These are phyloP conservation scores for Laodelphax striatellus DNA, from an alignment of 1,140 invertebrate genomes.

Conservation along the genomic window DNA sequence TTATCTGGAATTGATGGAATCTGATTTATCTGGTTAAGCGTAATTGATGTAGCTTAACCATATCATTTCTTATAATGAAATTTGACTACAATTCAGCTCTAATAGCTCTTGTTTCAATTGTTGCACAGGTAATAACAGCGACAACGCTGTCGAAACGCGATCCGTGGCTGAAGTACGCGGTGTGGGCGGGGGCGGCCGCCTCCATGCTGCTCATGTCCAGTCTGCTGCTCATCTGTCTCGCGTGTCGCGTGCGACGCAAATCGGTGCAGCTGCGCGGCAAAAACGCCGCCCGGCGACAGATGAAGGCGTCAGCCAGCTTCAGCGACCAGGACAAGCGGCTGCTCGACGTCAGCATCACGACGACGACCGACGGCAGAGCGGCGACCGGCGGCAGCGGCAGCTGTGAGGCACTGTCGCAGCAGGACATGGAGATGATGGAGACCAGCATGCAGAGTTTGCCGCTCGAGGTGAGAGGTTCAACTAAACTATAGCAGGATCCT, in stretches of 20 bases:
- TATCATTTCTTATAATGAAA: too few relatives aligned
- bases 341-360: slow-evolving; percentile 63
- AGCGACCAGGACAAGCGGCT: slow-evolving; percentile 75
- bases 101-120: too few relatives aligned
- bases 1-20: neutral
- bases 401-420: slow-evolving; percentile 34
- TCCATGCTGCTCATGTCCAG: neutral
- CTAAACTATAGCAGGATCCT: too few relatives aligned
- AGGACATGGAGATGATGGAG: slow-evolving; percentile 33
- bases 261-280: slow-evolving; percentile 36
- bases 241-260: slow-evolving; percentile 38
- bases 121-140: slow-evolving; percentile 40
- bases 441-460: slow-evolving; percentile 23
- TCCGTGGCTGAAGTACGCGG: slow-evolving; percentile 42
- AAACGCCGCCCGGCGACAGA: slow-evolving; percentile 36
- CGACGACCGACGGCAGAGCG: slow-evolving; percentile 42
- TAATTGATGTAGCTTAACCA: too few relatives aligned
- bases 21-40: too few relatives aligned
- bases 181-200: slow-evolving; percentile 26
- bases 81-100: too few relatives aligned
- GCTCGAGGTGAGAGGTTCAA: slow-evolving; percentile 23
- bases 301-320: slow-evolving; percentile 62
- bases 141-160: slow-evolving; percentile 49
- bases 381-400: slow-evolving; percentile 34
- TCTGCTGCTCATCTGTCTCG: slow-evolving; percentile 34